Evolutionary conservation across 2,888 invertebrate genomes (phyloP), one percentile per base, ranked within the genome.

Genomic region (Mongoloraphidia duomilia): DNA sequence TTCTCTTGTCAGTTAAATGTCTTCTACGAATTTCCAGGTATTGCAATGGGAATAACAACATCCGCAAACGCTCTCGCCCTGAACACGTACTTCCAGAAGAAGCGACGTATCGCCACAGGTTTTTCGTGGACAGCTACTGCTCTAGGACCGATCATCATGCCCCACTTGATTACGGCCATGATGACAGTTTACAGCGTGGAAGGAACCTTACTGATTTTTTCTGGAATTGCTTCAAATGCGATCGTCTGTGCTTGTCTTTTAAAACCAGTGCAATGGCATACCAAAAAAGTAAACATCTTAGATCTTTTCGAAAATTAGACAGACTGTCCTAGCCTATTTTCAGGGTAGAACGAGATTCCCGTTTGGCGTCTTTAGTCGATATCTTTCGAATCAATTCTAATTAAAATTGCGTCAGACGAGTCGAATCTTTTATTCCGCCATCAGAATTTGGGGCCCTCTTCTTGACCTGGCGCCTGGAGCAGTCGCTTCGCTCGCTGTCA

Each of bases 201-300:
- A 65, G 79, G 77, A 41, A 75, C 80, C 1, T 74, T 79, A 50
- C 62, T 82, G 37, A 75, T 81, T 50, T 64, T 82, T 46, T 73
- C 77, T 44, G 80, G 73, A 2, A 65, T 81, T 45, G 73, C 78
- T 50, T 66, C 80, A 1, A 76, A 84, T 63, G 74, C 77, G 0
- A 61, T 81, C 6, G 62, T 75, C 49, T 79, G 74, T 8, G 76
- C 79, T 2, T 62, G 72, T 51, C 64, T 83, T 49, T 68, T 83
- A 41, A 78, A 81, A 58, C 83, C 83, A 12, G 71, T 80, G 2
- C 77, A 79, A 63, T 79, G 80, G 78, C 80, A 82, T 62, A 64
- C 74, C 61, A 74, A 67, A 47, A 59, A 58, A 50, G 52, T 55
- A 50, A 46, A 52, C 44, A 49, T 49, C n/a, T 26, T 6, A 26